phyloP scores from a whole-genome alignment of 1,140 invertebrate genomes.

The Dinoponera quadriceps region DNA sequence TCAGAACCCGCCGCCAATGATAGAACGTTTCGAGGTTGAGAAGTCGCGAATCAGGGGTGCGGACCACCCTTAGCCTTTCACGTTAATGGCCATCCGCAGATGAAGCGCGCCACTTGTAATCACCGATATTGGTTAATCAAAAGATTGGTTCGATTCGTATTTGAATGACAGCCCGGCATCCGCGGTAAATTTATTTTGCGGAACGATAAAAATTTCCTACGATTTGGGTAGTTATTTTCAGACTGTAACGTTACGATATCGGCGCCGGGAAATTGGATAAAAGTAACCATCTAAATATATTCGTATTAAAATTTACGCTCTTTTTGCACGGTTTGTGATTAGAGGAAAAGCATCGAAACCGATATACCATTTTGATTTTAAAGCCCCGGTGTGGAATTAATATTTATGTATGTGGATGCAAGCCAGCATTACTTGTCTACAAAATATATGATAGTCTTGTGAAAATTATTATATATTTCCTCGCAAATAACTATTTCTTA shows the following conservation, averaged over 20 bases:
- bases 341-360: too few relatives aligned
- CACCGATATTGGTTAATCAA: constrained; percentile 34
- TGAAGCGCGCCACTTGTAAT: constrained; percentile 31
- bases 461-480: too few relatives aligned
- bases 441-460: too few relatives aligned
- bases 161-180: too few relatives aligned
- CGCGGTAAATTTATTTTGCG: background rate
- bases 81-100: constrained; percentile 22
- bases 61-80: constrained; percentile 1
- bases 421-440: too few relatives aligned
- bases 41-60: background rate
- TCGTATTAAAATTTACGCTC: background rate
- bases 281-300: background rate
- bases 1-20: constrained; percentile 4
- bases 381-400: too few relatives aligned
- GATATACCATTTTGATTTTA: too few relatives aligned
- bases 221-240: background rate
- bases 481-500: too few relatives aligned
- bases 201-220: background rate
- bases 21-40: constrained; percentile 3
- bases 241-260: too few relatives aligned
- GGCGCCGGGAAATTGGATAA: background rate
- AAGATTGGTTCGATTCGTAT: constrained; percentile 24
- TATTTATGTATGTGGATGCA: too few relatives aligned
- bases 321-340: too few relatives aligned